A percentile compares a stretch with the other conserved stretches of the same genome.
phyloP scores from a whole-genome alignment of 2,797 vertebrate genomes.

The Molossus molossus region DNA sequence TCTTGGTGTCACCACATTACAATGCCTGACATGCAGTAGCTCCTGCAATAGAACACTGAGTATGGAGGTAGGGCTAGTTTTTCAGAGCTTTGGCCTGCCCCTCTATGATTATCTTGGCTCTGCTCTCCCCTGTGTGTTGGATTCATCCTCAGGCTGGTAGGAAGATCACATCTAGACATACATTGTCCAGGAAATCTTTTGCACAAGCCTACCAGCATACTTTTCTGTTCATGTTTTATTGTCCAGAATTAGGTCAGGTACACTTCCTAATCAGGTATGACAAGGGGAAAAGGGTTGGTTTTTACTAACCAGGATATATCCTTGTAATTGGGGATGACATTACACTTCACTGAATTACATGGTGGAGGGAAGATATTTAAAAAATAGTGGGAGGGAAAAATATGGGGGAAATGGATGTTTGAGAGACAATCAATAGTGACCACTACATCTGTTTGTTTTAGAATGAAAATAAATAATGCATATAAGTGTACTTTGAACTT shows the following conservation, averaged over 20 bases:
- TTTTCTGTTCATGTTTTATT: conserved; percentile 69
- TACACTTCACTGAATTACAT: neutral
- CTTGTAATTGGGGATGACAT: neutral
- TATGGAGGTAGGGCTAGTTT: neutral
- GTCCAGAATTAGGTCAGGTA: conserved; percentile 47
- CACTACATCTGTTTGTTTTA: conserved; percentile 70
- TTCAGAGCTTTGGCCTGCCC: neutral
- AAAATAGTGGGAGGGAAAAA: conserved; percentile 51
- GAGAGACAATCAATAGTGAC: conserved; percentile 68
- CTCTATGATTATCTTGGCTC: neutral
- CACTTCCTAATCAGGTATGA: conserved; percentile 8
- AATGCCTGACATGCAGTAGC: neutral
- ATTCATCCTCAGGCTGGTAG: neutral
- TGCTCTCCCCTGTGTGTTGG: neutral
- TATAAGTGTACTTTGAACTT: conserved; percentile 75
- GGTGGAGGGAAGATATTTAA: conserved; percentile 41
- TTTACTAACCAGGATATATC: conserved; percentile 24
- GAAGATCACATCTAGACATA: neutral
- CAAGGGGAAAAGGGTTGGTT: neutral
- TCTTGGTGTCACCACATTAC: neutral
- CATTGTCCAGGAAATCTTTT: conserved; percentile 30
- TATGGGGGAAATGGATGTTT: conserved; percentile 54
- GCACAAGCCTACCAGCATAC: neutral
- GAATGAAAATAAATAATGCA: conserved; percentile 79
- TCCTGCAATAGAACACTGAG: neutral